These are phyloP conservation scores for Halocynthia roretzi DNA, from an alignment of 23 tunicate genomes.

Conservation along the genomic window DNA sequence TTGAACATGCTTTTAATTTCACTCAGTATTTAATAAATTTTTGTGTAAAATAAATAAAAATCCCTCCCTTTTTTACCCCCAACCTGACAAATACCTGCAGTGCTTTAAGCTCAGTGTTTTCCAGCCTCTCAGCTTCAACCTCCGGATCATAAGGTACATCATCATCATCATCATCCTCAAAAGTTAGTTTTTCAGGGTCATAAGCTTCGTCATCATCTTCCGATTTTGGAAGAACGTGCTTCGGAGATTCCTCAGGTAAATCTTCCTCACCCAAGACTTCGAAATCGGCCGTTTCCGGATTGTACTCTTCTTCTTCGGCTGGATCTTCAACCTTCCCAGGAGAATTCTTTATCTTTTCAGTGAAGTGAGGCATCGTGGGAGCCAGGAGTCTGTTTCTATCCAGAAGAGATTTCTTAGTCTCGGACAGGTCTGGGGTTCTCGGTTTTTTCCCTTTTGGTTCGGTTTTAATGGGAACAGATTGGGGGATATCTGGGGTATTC, in stretches of 20 bases:
- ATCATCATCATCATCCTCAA: slow-evolving; percentile 60
- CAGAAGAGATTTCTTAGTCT: background rate
- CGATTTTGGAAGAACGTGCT: background rate
- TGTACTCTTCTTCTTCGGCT: slow-evolving; percentile 49
- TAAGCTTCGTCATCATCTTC: slow-evolving; percentile 44
- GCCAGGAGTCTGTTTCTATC: slow-evolving; percentile 4
- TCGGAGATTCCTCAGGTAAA: background rate
- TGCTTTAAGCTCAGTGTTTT: slow-evolving; percentile 24
- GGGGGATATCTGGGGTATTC: no score
- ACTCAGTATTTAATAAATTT: no score
- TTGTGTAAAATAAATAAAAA: no score
- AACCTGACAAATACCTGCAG: slow-evolving; percentile 17
- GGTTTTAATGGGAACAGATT: no score
- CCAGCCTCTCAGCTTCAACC: slow-evolving; percentile 56
- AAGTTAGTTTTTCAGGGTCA: slow-evolving; percentile 51
- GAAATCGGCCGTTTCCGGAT: slow-evolving; percentile 47
- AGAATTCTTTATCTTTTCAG: background rate
- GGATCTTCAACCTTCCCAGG: background rate
- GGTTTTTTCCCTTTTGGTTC: no score
- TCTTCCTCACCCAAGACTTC: slow-evolving; percentile 23
- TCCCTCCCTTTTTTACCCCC: no score
- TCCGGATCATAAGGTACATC: slow-evolving; percentile 87
- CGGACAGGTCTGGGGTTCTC: background rate
- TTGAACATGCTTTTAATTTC: no score
- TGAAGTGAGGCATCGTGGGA: background rate